phyloP scores from a whole-genome alignment of 2,888 invertebrate genomes.

The Argyresthia goedartella region DNA sequence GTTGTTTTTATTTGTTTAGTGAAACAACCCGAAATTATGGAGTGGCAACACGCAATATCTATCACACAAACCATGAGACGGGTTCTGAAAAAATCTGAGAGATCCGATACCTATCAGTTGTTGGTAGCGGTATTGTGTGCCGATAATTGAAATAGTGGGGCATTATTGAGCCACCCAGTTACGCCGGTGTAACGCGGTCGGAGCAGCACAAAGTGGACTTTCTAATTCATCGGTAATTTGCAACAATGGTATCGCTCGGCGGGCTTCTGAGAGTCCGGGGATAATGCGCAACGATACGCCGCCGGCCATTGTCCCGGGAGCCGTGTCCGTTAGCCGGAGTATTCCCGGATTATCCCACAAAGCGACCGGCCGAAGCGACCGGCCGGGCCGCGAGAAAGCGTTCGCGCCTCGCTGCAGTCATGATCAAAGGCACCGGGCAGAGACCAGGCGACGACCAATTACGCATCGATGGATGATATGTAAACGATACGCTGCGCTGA shows the following conservation, averaged over 20 bases:
- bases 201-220: conserved; percentile 40
- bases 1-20: conserved; percentile 46
- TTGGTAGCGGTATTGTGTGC: conserved; percentile 18
- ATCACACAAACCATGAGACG: conserved; percentile 19
- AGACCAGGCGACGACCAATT: conserved; percentile 43
- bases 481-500: conserved; percentile 37
- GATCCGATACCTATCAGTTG: conserved; percentile 1
- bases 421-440: conserved; percentile 30
- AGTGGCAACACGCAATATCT: conserved; percentile 30
- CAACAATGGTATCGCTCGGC: conserved; percentile 42
- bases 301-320: conserved; percentile 37
- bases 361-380: conserved; percentile 39
- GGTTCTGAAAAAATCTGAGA: not conserved
- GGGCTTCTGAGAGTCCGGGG: conserved; percentile 39
- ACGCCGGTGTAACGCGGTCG: conserved; percentile 45
- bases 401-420: conserved; percentile 64
- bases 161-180: conserved; percentile 53
- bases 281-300: conserved; percentile 64
- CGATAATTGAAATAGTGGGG: conserved; percentile 26
- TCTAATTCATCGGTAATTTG: conserved; percentile 64
- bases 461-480: conserved; percentile 48
- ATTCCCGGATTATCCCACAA: conserved; percentile 59
- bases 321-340: conserved; percentile 53
- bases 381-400: conserved; percentile 29
- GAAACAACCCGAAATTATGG: conserved; percentile 26